These are phyloP conservation scores for Falco berigora DNA, from an alignment of 2,797 vertebrate species.

Conservation along the genomic window DNA sequence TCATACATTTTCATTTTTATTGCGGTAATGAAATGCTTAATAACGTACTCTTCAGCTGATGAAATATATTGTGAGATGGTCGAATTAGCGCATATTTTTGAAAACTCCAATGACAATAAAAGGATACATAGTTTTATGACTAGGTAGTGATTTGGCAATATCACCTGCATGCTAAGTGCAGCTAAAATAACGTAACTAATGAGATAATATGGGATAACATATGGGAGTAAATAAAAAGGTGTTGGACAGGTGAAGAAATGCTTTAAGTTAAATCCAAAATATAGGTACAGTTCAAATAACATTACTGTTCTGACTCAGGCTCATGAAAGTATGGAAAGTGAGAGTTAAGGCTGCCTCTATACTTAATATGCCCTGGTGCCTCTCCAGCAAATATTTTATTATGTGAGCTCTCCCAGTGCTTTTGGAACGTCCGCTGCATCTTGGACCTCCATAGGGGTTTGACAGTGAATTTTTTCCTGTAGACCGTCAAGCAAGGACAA, in stretches of 20 bases:
- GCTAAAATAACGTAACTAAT: constrained; percentile 61
- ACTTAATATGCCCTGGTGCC: not conserved
- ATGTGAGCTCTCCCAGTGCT: not conserved
- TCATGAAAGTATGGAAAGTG: constrained; percentile 56
- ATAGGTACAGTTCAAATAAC: constrained; percentile 40
- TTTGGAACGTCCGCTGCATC: not conserved
- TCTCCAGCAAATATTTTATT: constrained; percentile 32
- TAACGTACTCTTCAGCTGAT: constrained; percentile 18
- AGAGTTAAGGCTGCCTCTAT: constrained; percentile 50
- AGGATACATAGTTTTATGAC: constrained; percentile 38
- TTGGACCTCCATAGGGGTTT: not conserved
- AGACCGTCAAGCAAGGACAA: not conserved
- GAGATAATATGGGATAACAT: constrained; percentile 56
- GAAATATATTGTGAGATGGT: constrained; percentile 1
- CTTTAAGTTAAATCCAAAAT: constrained; percentile 23
- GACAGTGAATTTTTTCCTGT: not conserved
- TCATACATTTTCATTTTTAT: constrained; percentile 31
- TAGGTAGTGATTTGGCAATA: constrained; percentile 48
- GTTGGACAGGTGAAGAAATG: constrained; percentile 57
- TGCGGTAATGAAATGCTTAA: constrained; percentile 22
- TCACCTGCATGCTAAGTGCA: constrained; percentile 38
- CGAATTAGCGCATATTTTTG: constrained; percentile 2
- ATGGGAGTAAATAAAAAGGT: constrained; percentile 51
- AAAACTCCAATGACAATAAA: constrained; percentile 45
- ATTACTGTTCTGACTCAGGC: constrained; percentile 39